Base-by-base conservation (phyloP, 2,113 vertebrate genomes). In the Halcyon senegalensis region DNA sequence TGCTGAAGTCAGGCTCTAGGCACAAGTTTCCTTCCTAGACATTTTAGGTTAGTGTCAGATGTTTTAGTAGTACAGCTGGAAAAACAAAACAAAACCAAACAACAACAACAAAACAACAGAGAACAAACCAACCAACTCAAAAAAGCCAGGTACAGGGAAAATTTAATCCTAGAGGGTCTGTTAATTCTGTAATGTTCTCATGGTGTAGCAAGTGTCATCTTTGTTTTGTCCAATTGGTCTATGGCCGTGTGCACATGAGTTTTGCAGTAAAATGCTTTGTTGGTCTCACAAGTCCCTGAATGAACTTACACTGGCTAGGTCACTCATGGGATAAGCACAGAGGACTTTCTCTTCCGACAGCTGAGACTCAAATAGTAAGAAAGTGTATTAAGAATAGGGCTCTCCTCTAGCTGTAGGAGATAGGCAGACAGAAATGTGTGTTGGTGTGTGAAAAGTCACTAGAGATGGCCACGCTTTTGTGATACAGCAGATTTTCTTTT, bases 211-310 rank as follows among this genome's bases (percentile, higher is more conserved):
- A 15, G 10, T 35, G 16, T 79, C n/a, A 12, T 64, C 27, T 67
- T 87, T 9, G 13, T 62, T 67, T 63, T 79, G 67, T 80, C 43
- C 55, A 31, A 0, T 56, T 60, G 60, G 19, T 55, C 59, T 51
- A 0, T 50, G 63, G 41, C 63, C 50, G 43, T 17, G 21, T 35
- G 33, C 18, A 20, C 4, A 1, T 3, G 1, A 66, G 44, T 43
- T 84, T 39, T 37, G 14, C 44, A 69, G 50, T 25, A 37, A 25
- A 8, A 50, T 64, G 28, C 16, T 67, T 75, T 63, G 28, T 50
- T 53, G 41, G 43, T 63, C 74, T 80, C 78, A 27, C 56, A 67
- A 12, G 56, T 67, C 31, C 44, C 27, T 53, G 73, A 70, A 24
- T 62, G 55, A 70, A 19, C 46, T 81, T 41, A 9, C 0, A 0